Conservation (phyloP, 2,797 vertebrate genomes). For the Mergus octosetaceus region DNA sequence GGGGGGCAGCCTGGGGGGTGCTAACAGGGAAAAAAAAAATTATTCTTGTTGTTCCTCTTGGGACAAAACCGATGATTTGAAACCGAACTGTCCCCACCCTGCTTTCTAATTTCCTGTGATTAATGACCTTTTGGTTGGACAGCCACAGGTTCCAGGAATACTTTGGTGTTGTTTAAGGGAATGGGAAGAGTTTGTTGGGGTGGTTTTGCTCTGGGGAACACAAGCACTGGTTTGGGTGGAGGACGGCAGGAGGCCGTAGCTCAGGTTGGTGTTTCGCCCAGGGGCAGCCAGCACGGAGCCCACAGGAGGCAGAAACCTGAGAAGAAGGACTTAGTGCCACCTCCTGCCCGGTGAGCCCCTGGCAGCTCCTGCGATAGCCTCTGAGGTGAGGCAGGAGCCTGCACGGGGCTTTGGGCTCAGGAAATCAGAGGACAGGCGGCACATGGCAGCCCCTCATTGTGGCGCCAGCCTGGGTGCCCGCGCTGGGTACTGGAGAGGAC, state of each 20-base stretch:
- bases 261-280: not conserved
- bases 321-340: not conserved
- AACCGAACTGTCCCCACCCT: not conserved
- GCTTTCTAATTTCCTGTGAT: not conserved
- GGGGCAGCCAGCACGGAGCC: not conserved
- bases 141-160: slow-evolving; percentile 18
- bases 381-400: not conserved
- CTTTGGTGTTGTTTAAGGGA: slow-evolving; percentile 14
- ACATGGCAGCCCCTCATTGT: not conserved
- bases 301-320: not conserved
- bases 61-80: not conserved
- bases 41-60: not conserved
- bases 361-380: not conserved
- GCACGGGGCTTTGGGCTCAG: fast-evolving
- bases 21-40: not conserved
- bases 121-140: slow-evolving; percentile 38
- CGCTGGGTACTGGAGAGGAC: fast-evolving
- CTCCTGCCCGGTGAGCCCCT: not conserved
- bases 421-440: not conserved
- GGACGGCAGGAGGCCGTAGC: not conserved
- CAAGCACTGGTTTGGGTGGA: not conserved
- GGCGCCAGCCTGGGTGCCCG: not conserved
- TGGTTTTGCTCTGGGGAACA: not conserved
- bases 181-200: not conserved
- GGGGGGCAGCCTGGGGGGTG: not conserved